Evolutionary conservation across 2,888 invertebrate genomes (phyloP).

Genomic region (Trilocha varians): DNA sequence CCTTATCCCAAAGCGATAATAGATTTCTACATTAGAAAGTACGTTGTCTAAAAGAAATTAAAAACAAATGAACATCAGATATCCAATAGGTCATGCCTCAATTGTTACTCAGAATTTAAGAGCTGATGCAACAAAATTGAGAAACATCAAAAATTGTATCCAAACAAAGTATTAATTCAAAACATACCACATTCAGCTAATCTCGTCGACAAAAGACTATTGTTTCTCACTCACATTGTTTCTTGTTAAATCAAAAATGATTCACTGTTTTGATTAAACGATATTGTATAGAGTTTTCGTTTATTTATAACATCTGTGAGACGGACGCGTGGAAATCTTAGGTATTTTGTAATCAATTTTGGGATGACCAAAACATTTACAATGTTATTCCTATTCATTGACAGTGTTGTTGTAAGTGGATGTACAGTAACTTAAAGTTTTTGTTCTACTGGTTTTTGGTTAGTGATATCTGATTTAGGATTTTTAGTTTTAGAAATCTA

Average conservation of each 20-base stretch:
- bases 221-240: slow-evolving; percentile 68
- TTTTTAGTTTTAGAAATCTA: background rate
- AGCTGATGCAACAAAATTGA: background rate
- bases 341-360: background rate
- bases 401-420: slow-evolving; percentile 1
- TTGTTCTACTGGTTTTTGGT: slow-evolving; percentile 1
- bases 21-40: slow-evolving; percentile 16
- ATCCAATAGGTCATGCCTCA: background rate
- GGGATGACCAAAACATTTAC: background rate
- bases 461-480: background rate
- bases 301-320: slow-evolving; percentile 39
- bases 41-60: background rate
- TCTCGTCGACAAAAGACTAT: slow-evolving; percentile 70
- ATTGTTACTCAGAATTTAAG: background rate
- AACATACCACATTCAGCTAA: slow-evolving; percentile 71
- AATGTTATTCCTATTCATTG: slow-evolving; percentile 1
- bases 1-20: too few species aligned
- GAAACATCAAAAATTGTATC: background rate
- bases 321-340: background rate
- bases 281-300: slow-evolving; percentile 65
- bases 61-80: background rate
- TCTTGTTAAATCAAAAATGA: slow-evolving; percentile 64
- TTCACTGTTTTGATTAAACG: slow-evolving; percentile 67
- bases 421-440: slow-evolving; percentile 1
- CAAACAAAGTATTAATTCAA: slow-evolving; percentile 39